Conservation (phyloP, 2,113 vertebrate species). For the Melanerpes aurifrons region DNA sequence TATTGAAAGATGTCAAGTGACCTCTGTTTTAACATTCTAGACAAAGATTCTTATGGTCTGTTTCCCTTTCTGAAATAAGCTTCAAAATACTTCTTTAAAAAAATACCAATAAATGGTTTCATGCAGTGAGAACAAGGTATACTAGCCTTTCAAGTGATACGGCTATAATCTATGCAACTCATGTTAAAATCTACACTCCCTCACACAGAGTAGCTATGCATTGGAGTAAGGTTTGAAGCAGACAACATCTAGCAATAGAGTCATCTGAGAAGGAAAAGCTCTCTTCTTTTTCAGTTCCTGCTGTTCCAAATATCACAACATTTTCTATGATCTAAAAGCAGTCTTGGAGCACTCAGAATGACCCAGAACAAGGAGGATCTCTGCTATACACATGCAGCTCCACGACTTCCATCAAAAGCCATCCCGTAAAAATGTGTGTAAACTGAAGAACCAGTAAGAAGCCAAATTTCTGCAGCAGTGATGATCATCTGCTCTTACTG, state of each 20-base stretch:
- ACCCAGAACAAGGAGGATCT: neutral
- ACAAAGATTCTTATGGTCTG: neutral
- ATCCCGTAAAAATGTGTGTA: neutral
- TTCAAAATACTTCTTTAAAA: neutral
- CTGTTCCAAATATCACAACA: neutral
- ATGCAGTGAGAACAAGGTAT: neutral
- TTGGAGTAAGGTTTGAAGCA: neutral
- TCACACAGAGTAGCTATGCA: neutral
- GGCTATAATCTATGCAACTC: neutral
- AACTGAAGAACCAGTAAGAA: neutral
- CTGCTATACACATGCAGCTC: neutral
- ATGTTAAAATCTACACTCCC: neutral
- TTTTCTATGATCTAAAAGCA: neutral
- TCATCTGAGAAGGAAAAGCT: neutral
- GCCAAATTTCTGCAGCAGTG: neutral
- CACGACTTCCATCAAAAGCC: neutral
- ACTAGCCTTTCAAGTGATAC: neutral
- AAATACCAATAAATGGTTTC: neutral
- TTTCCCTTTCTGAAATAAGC: neutral
- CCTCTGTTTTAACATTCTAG: neutral
- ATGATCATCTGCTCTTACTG: accelerated
- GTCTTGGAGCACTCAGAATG: neutral
- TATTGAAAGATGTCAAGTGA: neutral
- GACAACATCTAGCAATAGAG: neutral
- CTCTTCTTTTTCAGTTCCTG: neutral